A percentile compares a stretch with the other conserved stretches of the same genome.
Conservation (phyloP, 1,140 invertebrate genomes). For the Ostrea edulis region DNA sequence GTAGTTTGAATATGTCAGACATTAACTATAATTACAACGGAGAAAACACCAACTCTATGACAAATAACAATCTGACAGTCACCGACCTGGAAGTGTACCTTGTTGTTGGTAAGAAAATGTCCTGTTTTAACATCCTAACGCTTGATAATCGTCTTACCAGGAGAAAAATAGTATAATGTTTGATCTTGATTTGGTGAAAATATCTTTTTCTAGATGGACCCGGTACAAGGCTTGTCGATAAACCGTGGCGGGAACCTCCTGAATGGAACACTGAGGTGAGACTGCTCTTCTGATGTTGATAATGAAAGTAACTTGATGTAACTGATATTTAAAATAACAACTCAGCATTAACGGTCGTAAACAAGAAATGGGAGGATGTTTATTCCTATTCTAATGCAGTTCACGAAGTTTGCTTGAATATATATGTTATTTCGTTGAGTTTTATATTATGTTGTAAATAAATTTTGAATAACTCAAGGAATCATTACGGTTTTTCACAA, state of each 20-base stretch:
- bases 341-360: too few species aligned
- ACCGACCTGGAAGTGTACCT: constrained; percentile 32
- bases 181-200: too few species aligned
- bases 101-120: not conserved
- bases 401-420: too few species aligned
- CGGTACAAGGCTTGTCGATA: not conserved
- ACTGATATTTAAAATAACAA: too few species aligned
- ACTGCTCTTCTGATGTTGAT: too few species aligned
- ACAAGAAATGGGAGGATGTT: too few species aligned
- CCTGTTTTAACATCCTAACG: not conserved
- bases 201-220: not conserved
- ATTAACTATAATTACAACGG: constrained; percentile 11
- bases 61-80: constrained; percentile 23
- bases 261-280: constrained; percentile 1
- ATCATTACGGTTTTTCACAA: too few species aligned
- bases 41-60: not conserved
- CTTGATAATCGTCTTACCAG: not conserved
- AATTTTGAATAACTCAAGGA: too few species aligned
- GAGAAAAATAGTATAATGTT: not conserved
- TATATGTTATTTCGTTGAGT: too few species aligned
- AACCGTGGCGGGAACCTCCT: not conserved
- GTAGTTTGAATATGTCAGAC: not conserved
- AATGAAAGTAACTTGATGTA: too few species aligned
- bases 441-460: too few species aligned
- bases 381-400: too few species aligned